phyloP scores from a whole-genome alignment of 2,888 invertebrate species.

The Cheilosia soror region DNA sequence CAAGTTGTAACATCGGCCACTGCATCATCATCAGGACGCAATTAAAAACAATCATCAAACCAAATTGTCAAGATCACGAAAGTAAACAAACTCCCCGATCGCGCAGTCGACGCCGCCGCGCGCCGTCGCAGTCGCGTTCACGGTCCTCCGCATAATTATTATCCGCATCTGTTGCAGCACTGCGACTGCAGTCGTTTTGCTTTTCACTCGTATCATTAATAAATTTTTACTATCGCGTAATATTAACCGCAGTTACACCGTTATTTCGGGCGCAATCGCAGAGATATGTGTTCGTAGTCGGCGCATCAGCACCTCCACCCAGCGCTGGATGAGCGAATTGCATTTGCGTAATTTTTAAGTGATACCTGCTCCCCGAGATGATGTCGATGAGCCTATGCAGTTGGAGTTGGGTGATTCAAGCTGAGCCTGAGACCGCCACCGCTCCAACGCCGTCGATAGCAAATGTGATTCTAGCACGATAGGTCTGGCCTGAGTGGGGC shows the following conservation, averaged over 20 bases:
- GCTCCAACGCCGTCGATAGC: constrained; percentile 11
- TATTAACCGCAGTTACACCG: constrained; percentile 64
- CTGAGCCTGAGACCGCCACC: constrained; percentile 41
- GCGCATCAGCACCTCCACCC: not conserved
- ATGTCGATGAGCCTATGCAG: constrained; percentile 28
- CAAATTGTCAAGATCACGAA: constrained; percentile 74
- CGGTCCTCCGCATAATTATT: constrained; percentile 62
- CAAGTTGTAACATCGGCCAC: constrained; percentile 59
- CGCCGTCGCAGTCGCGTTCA: not conserved
- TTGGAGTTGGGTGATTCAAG: constrained; percentile 26
- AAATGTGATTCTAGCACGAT: constrained; percentile 65
- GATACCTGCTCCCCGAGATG: constrained; percentile 50
- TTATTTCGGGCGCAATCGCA: constrained; percentile 65
- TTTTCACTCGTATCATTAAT: constrained; percentile 54
- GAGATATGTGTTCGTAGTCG: not conserved
- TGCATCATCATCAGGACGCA: constrained; percentile 63
- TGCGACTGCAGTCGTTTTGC: not conserved
- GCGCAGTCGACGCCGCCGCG: not conserved
- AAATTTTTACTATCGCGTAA: constrained; percentile 73
- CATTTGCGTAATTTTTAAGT: constrained; percentile 70
- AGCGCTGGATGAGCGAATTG: constrained; percentile 41
- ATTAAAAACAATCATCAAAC: constrained; percentile 74
- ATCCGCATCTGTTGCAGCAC: constrained; percentile 48
- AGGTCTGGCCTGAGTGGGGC: constrained; percentile 8
- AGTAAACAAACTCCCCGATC: constrained; percentile 65